phyloP scores from a whole-genome alignment of 2,113 vertebrate genomes.

The Riparia riparia region DNA sequence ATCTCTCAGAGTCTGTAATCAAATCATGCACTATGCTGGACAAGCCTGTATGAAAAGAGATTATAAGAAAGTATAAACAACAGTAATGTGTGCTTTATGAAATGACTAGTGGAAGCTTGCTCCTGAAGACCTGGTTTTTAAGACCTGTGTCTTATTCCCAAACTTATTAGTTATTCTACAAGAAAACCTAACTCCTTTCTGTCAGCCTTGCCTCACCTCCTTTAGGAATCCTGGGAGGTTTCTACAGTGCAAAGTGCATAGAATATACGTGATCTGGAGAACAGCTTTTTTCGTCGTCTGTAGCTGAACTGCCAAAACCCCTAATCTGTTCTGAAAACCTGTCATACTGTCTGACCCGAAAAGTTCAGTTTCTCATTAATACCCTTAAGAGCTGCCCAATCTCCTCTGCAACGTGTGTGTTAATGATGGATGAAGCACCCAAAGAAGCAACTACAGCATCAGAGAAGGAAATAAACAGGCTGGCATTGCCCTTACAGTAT shows the following conservation, averaged over 20 bases:
- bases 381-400: neutral
- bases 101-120: neutral
- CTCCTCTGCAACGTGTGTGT: neutral
- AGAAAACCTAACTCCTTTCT: neutral
- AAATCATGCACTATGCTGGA: neutral
- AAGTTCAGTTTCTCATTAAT: neutral
- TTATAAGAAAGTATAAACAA: neutral
- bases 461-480: conserved; percentile 43
- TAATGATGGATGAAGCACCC: conserved; percentile 42
- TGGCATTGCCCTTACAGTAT: conserved; percentile 30
- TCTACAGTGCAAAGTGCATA: neutral
- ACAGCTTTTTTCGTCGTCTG: neutral
- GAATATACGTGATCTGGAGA: neutral
- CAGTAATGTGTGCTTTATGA: neutral
- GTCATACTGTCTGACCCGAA: neutral
- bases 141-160: neutral
- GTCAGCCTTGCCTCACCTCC: neutral
- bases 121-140: neutral
- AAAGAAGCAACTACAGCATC: neutral
- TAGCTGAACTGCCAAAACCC: neutral
- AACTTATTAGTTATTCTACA: neutral
- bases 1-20: neutral
- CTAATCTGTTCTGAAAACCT: conserved; percentile 6
- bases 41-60: neutral
- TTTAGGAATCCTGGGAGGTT: neutral